A percentile compares a stretch with the other conserved stretches of the same genome.
These are phyloP conservation scores for Hyaena hyaena DNA, from an alignment of 2,113 vertebrate genomes.

Conservation along the genomic window DNA sequence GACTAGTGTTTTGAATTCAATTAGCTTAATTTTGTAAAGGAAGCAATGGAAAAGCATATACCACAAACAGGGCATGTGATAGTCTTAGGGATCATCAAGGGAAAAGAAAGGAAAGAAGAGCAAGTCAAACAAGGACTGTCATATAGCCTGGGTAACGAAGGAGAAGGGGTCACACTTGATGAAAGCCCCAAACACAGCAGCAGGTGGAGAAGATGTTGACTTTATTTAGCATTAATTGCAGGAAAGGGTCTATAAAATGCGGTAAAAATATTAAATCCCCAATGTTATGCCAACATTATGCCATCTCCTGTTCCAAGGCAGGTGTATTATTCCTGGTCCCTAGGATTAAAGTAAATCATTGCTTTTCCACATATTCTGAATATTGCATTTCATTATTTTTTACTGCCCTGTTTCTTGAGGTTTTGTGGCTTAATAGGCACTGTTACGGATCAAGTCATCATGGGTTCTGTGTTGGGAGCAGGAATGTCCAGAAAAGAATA, in stretches of 20 bases:
- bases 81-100: background rate
- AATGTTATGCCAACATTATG: slow-evolving; percentile 85
- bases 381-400: slow-evolving; percentile 88
- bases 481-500: background rate
- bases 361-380: slow-evolving; percentile 83
- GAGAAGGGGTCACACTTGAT: slow-evolving; percentile 60
- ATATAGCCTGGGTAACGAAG: slow-evolving; percentile 8
- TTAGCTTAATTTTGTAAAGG: background rate
- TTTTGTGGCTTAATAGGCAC: slow-evolving; percentile 64
- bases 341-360: slow-evolving; percentile 85
- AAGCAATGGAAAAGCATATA: background rate
- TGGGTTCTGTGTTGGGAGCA: background rate
- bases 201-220: slow-evolving; percentile 85
- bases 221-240: slow-evolving; percentile 89
- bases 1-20: background rate
- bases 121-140: background rate
- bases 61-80: background rate
- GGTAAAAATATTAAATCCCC: slow-evolving; percentile 85
- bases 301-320: slow-evolving; percentile 81
- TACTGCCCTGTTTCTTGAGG: slow-evolving; percentile 81
- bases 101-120: background rate
- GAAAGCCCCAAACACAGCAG: slow-evolving; percentile 77
- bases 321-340: slow-evolving; percentile 88
- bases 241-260: slow-evolving; percentile 87
- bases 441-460: background rate